Evolutionary conservation across 2,888 invertebrate genomes (phyloP).

Genomic region (Yponomeuta plumbellus): DNA sequence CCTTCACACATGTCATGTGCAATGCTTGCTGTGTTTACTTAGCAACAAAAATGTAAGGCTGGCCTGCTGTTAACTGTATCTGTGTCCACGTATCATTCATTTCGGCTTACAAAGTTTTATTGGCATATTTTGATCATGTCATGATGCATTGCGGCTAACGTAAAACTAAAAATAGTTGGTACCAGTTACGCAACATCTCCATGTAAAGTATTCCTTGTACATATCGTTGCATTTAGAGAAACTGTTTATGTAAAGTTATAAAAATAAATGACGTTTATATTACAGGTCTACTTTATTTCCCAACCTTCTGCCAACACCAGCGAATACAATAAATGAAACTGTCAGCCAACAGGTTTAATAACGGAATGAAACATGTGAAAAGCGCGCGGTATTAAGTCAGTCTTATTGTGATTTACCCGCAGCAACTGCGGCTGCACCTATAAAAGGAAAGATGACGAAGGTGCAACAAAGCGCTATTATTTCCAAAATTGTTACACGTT

Average conservation of each 20-base stretch:
- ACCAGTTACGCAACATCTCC: background rate
- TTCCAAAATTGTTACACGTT: constrained; percentile 51
- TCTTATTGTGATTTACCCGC: constrained; percentile 5
- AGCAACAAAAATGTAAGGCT: too few relatives aligned
- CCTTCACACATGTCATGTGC: too few relatives aligned
- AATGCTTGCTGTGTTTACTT: too few relatives aligned
- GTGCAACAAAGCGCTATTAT: constrained; percentile 50
- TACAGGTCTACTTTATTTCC: background rate
- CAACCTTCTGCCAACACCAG: background rate
- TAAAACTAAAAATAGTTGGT: background rate
- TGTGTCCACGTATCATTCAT: too few relatives aligned
- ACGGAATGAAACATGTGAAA: background rate
- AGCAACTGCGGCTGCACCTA: background rate
- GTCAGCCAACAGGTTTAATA: background rate
- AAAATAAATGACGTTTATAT: constrained; percentile 49
- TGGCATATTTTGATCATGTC: background rate
- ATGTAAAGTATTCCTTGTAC: constrained; percentile 7
- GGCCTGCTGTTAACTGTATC: too few relatives aligned
- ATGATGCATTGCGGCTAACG: background rate
- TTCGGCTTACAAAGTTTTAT: too few relatives aligned
- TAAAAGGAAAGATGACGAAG: constrained; percentile 23
- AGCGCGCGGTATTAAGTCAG: background rate
- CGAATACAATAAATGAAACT: background rate
- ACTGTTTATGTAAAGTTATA: constrained; percentile 57
- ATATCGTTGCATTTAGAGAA: constrained; percentile 49